phyloP scores from a whole-genome alignment of 2,888 invertebrate species.

The Thysanoteuthis rhombus region DNA sequence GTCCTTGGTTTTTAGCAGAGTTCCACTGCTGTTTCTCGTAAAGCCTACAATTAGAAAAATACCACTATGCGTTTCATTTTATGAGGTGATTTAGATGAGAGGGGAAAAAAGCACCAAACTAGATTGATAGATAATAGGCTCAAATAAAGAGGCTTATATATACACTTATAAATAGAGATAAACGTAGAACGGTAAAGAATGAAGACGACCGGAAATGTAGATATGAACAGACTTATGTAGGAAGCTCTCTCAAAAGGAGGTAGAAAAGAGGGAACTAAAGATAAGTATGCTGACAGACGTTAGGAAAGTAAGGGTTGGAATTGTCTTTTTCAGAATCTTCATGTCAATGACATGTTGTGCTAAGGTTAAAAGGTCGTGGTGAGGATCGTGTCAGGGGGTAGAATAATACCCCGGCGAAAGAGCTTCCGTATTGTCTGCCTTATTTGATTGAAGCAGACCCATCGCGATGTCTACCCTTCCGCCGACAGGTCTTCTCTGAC shows the following conservation, averaged over 20 bases:
- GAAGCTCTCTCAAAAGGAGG: neutral
- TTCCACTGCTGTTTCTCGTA: neutral
- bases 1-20: neutral
- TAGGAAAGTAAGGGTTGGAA: neutral
- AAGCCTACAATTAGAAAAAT: neutral
- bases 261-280: neutral
- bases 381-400: neutral
- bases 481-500: neutral
- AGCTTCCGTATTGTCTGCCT: neutral
- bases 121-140: neutral
- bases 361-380: neutral
- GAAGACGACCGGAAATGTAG: neutral
- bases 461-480: neutral
- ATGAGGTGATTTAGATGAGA: neutral
- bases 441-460: neutral
- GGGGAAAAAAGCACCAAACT: neutral
- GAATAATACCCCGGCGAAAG: neutral
- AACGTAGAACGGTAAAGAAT: neutral
- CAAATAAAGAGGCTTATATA: neutral
- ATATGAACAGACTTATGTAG: neutral
- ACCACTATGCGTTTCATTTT: neutral
- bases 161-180: neutral
- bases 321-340: neutral
- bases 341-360: neutral
- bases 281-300: neutral